Evolutionary conservation across 2,113 vertebrate species (phyloP).

Genomic region (Callipepla squamata): DNA sequence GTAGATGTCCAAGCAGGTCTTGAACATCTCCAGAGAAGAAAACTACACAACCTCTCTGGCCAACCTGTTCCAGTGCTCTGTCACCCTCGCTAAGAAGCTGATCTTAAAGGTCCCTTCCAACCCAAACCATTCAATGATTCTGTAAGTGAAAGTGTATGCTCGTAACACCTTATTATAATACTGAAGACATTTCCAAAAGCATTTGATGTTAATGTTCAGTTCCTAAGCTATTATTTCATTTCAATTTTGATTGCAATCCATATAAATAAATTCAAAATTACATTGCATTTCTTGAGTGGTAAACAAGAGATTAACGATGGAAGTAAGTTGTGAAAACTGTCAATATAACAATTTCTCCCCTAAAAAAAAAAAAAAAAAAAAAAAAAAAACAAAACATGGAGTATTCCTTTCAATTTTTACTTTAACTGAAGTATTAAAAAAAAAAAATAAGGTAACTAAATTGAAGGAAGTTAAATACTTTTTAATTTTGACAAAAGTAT

Average conservation of each 20-base stretch:
- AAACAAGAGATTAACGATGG: not conserved
- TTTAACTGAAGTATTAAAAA: not conserved
- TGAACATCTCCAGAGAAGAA: no score
- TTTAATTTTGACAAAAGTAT: not conserved
- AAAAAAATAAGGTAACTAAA: not conserved
- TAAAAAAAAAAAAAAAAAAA: no score
- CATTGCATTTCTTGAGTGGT: not conserved
- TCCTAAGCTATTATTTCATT: not conserved
- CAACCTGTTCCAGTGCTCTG: no score
- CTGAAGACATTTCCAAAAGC: not conserved
- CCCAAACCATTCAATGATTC: no score
- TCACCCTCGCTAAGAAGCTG: no score
- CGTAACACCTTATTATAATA: not conserved
- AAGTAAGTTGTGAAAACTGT: not conserved
- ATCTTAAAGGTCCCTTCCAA: no score
- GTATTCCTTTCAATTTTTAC: not conserved
- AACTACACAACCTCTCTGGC: no score
- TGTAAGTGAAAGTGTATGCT: accelerated
- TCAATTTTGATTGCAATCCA: not conserved
- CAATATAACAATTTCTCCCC: no score
- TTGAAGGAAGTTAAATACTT: not conserved
- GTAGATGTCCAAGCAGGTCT: no score
- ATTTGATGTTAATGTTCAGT: not conserved
- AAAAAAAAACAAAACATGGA: no score
- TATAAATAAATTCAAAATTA: not conserved